These are phyloP conservation scores for Propithecus perrieri DNA, from an alignment of 2,797 vertebrate species.

Conservation along the genomic window DNA sequence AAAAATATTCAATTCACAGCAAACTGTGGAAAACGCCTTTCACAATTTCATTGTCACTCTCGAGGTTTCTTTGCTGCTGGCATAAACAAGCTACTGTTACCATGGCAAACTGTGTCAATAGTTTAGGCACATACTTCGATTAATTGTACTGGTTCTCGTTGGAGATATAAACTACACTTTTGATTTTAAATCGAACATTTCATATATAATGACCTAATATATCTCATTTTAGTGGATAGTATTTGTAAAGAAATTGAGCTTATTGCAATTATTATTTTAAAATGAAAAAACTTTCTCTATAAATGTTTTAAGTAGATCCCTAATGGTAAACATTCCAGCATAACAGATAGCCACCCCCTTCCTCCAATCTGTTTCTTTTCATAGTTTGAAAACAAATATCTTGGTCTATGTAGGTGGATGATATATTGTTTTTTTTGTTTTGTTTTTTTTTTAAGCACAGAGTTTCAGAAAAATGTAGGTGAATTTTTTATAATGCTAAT, in stretches of 20 bases:
- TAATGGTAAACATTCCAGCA: not conserved
- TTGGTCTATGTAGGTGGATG: not conserved
- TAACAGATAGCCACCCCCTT: not conserved
- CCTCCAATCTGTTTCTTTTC: not conserved
- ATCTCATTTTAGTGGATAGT: not conserved
- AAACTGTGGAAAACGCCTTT: too few relatives aligned
- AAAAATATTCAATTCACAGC: too few relatives aligned
- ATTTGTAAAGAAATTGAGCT: not conserved
- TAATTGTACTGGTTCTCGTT: too few relatives aligned
- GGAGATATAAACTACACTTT: too few relatives aligned
- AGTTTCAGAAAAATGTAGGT: not conserved
- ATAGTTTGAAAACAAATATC: constrained; percentile 24
- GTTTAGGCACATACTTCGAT: too few relatives aligned
- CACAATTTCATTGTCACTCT: too few relatives aligned
- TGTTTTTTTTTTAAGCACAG: not conserved
- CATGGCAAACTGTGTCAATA: too few relatives aligned
- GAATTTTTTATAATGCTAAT: not conserved
- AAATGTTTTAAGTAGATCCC: not conserved
- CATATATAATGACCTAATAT: not conserved
- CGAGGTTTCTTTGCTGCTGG: too few relatives aligned
- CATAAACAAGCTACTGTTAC: too few relatives aligned
- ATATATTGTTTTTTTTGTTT: not conserved
- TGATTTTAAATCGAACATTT: too few relatives aligned
- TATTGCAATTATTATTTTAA: not conserved
- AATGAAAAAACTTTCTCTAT: not conserved